These are phyloP conservation scores for Drosophila longiperda DNA, from an alignment of 2,888 invertebrate genomes.

Conservation along the genomic window DNA sequence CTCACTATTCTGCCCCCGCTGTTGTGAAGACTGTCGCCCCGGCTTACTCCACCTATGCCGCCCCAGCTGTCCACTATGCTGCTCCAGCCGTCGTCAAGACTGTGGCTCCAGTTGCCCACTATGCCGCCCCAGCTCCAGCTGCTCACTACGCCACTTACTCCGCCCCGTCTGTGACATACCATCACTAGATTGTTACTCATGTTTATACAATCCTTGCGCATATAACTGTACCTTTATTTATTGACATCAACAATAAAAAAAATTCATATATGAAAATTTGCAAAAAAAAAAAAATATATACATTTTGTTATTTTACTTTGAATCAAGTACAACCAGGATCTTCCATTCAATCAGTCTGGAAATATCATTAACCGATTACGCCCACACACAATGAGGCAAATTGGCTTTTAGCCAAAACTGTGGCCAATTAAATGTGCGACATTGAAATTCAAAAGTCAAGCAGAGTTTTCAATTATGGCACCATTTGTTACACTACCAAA, in stretches of 20 bases:
- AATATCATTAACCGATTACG: constrained; percentile 59
- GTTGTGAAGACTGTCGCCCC: constrained; percentile 40
- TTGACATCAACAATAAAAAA: constrained; percentile 71
- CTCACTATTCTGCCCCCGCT: constrained; percentile 38
- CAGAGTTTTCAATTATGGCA: constrained; percentile 60
- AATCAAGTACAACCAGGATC: constrained; percentile 14
- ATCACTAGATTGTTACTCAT: constrained; percentile 59
- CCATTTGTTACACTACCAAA: constrained; percentile 63
- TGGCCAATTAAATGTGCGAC: constrained; percentile 69
- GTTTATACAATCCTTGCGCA: constrained; percentile 58
- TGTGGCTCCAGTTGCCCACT: constrained; percentile 38
- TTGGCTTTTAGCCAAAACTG: constrained; percentile 31
- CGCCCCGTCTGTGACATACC: constrained; percentile 65
- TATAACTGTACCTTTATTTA: constrained; percentile 70
- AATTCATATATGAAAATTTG: constrained; percentile 54
- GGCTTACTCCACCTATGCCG: constrained; percentile 33
- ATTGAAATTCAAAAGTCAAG: constrained; percentile 74
- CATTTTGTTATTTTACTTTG: too few relatives aligned
- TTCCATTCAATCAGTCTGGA: neutral
- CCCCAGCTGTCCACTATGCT: constrained; percentile 57
- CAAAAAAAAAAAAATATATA: neutral
- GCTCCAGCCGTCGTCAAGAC: constrained; percentile 43
- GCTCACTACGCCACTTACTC: constrained; percentile 54
- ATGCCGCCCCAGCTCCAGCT: constrained; percentile 59
- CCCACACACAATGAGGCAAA: constrained; percentile 38